These are phyloP conservation scores for Antitype chi DNA, from an alignment of 2,888 invertebrate genomes.

Conservation along the genomic window DNA sequence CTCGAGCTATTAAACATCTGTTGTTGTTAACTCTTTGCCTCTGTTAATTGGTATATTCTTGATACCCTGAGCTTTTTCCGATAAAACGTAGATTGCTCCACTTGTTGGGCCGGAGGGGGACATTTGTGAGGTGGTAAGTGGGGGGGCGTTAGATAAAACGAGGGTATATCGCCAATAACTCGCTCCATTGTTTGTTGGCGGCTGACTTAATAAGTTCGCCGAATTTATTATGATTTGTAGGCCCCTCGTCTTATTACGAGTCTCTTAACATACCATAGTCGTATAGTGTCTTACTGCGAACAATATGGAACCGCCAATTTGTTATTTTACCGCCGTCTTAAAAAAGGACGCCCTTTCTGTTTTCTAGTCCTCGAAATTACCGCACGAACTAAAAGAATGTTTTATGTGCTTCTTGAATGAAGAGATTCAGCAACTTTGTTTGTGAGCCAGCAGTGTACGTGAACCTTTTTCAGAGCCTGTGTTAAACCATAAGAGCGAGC, in stretches of 20 bases:
- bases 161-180: constrained; percentile 89
- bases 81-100: constrained; percentile 86
- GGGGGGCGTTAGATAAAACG: constrained; percentile 83
- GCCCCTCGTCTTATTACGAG: constrained; percentile 86
- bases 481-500: constrained; percentile 2
- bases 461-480: constrained; percentile 53
- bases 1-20: constrained; percentile 70
- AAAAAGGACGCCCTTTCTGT: constrained; percentile 70
- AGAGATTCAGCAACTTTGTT: constrained; percentile 69
- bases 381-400: constrained; percentile 68
- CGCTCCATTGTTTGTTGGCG: constrained; percentile 89
- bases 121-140: constrained; percentile 68
- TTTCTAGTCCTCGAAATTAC: constrained; percentile 69
- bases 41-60: constrained; percentile 86
- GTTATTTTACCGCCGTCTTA: constrained; percentile 77
- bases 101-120: constrained; percentile 78
- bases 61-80: constrained; percentile 86
- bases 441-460: constrained; percentile 62
- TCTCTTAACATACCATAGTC: constrained; percentile 80
- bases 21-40: constrained; percentile 79
- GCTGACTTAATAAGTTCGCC: constrained; percentile 89
- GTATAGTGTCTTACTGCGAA: constrained; percentile 72
- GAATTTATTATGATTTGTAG: constrained; percentile 90
- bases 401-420: constrained; percentile 69
- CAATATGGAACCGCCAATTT: constrained; percentile 75